phyloP scores from a whole-genome alignment of 2,797 vertebrate genomes.

The Coendou prehensilis region DNA sequence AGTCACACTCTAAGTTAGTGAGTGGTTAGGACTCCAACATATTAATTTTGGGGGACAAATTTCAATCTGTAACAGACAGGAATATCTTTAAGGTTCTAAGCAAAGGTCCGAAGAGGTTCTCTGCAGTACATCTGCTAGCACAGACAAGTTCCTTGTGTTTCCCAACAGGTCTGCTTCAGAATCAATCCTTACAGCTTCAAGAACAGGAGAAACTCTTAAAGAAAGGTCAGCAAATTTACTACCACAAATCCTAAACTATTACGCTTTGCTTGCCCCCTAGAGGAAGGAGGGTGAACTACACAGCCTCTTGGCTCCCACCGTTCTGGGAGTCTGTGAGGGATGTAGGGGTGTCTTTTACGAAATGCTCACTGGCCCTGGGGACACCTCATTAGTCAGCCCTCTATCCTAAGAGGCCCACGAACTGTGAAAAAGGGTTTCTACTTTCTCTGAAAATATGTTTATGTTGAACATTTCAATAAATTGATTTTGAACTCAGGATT shows the following conservation, averaged over 20 bases:
- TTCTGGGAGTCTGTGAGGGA: slow-evolving; percentile 44
- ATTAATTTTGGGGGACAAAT: background rate
- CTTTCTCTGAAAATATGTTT: slow-evolving; percentile 69
- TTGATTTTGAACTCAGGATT: slow-evolving; percentile 78
- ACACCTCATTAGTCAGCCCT: slow-evolving; percentile 38
- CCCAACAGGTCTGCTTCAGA: slow-evolving; percentile 85
- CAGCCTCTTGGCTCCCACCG: background rate
- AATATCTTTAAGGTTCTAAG: background rate
- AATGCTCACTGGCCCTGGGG: background rate
- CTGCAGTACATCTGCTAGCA: background rate
- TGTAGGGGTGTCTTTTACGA: background rate
- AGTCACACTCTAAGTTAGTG: background rate
- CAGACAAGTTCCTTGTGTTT: slow-evolving; percentile 53
- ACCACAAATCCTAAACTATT: slow-evolving; percentile 73
- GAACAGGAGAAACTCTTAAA: slow-evolving; percentile 72
- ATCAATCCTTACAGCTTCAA: slow-evolving; percentile 68
- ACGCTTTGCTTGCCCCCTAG: slow-evolving; percentile 41
- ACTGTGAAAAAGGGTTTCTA: slow-evolving; percentile 52
- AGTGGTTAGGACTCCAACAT: background rate
- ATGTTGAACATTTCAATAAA: slow-evolving; percentile 86
- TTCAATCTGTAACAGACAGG: background rate
- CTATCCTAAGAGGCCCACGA: slow-evolving; percentile 47
- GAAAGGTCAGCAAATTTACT: slow-evolving; percentile 88
- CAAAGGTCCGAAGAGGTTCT: slow-evolving; percentile 20
- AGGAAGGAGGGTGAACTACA: slow-evolving; percentile 36